A percentile compares a stretch with the other conserved stretches of the same genome.
phyloP scores from a whole-genome alignment of 2,113 vertebrate species.

The Gopherus flavomarginatus region DNA sequence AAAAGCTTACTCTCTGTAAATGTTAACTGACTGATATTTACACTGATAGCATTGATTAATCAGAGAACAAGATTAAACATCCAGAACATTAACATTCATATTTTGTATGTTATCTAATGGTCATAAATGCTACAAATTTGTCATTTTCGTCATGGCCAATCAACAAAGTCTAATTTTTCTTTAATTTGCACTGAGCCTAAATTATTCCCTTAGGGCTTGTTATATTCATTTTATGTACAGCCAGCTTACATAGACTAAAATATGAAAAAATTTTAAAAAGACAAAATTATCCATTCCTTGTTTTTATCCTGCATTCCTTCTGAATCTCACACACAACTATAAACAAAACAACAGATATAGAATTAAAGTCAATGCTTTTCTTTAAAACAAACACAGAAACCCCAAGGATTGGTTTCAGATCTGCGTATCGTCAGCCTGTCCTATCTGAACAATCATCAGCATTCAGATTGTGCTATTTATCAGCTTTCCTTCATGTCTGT shows the following conservation, averaged over 20 bases:
- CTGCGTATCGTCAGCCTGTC: slow-evolving; percentile 68
- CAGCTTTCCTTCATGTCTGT: slow-evolving; percentile 66
- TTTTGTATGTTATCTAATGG: slow-evolving; percentile 70
- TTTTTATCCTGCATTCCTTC: slow-evolving; percentile 71
- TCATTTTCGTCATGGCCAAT: slow-evolving; percentile 75
- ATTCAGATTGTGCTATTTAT: slow-evolving; percentile 80
- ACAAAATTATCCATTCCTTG: slow-evolving; percentile 57
- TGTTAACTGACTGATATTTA: slow-evolving; percentile 81
- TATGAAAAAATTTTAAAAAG: slow-evolving; percentile 64
- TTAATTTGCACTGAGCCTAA: slow-evolving; percentile 71
- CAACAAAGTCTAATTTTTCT: slow-evolving; percentile 60
- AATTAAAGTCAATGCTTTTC: slow-evolving; percentile 64
- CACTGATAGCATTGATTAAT: slow-evolving; percentile 80
- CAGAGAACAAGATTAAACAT: slow-evolving; percentile 81
- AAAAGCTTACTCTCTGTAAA: slow-evolving; percentile 80
- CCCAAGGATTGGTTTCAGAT: slow-evolving; percentile 47
- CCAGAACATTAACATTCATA: slow-evolving; percentile 78
- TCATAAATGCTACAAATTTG: slow-evolving; percentile 72
- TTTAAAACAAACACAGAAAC: slow-evolving; percentile 63
- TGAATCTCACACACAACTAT: slow-evolving; percentile 70
- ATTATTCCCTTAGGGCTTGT: slow-evolving; percentile 71
- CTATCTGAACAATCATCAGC: slow-evolving; percentile 59
- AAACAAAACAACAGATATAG: slow-evolving; percentile 74
- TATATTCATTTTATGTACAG: slow-evolving; percentile 72
- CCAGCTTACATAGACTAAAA: slow-evolving; percentile 74